Evolutionary conservation across 2,888 invertebrate genomes (phyloP), one percentile per base, ranked within the genome.

Genomic region (Hyppa rectilinea): DNA sequence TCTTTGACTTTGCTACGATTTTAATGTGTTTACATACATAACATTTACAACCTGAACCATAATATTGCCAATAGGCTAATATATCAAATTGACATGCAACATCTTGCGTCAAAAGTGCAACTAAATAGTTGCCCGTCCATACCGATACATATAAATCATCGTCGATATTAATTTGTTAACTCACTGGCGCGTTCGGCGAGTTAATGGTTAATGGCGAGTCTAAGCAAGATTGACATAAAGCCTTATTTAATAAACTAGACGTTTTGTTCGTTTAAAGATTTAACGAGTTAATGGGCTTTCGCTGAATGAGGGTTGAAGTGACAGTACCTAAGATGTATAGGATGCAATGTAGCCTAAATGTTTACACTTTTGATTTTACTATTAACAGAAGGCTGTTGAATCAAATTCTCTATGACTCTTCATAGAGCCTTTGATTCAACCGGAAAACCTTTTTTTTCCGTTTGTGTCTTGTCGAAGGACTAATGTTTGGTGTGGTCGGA

Each of bases 101-200:
- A 52, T 38, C 10, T 17, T 14, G 2, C 23, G 1, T 17, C 20
- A 5, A 20, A 23, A n/a, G 4, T 23, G 36, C 43, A 12, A 31
- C 43, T 10, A 31, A 29, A 29, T 40, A n/a, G 52, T 79, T 12
- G 31, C 66, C 20, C 29, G 45, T 61, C n/a, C 43, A 6, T 52
- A 40, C 2, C 4, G 34, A 31, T 26, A 53, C 40, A 50, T 56
- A 55, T 79, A 60, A 79, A 80, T 80, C 71, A 80, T 80, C 36
- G 76, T 76, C 79, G 50, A 66, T 80, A 71, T 80, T 80, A 76
- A 80, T 80, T 71, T 52, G 66, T 58, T 55, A 55, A 63, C 59
- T 34, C 40, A 45, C 26, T 40, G 36, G 55, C 45, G 52, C 58
- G 50, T 56, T 47, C 50, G 36, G 40, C 3, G 26, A 70, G 43